Base-by-base conservation (phyloP, 2,113 vertebrate species). In the Ictalurus punctatus region DNA sequence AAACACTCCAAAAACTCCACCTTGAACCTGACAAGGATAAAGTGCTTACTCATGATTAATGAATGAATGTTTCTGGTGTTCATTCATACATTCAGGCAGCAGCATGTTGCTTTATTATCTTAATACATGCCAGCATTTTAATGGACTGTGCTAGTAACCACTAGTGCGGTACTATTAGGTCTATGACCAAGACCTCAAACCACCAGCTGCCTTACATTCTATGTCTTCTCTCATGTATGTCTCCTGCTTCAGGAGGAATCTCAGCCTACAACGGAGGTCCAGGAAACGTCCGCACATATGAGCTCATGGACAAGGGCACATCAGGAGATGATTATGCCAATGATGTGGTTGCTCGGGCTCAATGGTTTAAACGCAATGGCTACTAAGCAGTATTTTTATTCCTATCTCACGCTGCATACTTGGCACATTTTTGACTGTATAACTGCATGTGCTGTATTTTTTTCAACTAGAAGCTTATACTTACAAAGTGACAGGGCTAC, bases 261-360 rank as follows among this genome's bases (percentile, higher is more conserved):
- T 56, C 87, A 30, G 87, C 90, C 84, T 90, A 90, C 87, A 90
- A 90, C 4, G 71, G 37, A 2, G 87, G 71, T 2, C 48, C 37
- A n/a, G 34, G 76, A 40, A 88, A 90, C 9, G 52, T 89, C 69
- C 91, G 61, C 14, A 94, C 93, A 1, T 94, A 93, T 0, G 0
- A 93, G 0, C 1, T 58, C 40, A 89, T 89, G 88, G 93, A 92
- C 59, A 10, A 19, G 21, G 74, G 91, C 25, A 95, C 92, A 86
- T 84, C 94, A 37, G 93, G 92, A 30, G 34, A 83, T 84, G 94
- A 93, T 86, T 97, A 97, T 0, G 90, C 81, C 86, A 95, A 96
- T 78, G 94, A 94, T 0, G 96, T 97, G 84, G 94, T 96, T 37
- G 94, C 96, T 13, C 90, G 92, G 91, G 92, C 87, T 82, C 91